Conservation (phyloP, 2,113 vertebrate species). For the Paracanthobrama guichenoti region DNA sequence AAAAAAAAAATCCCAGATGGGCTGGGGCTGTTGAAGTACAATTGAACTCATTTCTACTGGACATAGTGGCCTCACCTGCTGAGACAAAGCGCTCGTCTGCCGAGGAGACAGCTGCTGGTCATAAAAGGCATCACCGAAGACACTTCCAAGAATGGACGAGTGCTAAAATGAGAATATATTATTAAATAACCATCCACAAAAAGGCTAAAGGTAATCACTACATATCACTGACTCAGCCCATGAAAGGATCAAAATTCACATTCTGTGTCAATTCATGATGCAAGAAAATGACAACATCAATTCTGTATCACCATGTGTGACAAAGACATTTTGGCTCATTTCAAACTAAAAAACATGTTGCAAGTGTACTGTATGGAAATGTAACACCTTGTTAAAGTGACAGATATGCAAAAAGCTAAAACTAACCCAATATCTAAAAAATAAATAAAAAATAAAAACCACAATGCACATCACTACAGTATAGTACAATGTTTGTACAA, state of each 20-base stretch:
- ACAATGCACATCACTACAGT: neutral
- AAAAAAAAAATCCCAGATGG: neutral
- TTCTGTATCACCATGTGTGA: neutral
- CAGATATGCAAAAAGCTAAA: constrained; percentile 9
- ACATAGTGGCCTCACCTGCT: constrained; percentile 80
- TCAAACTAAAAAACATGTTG: neutral
- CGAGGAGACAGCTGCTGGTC: constrained; percentile 96
- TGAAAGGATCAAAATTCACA: neutral
- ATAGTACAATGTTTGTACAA: neutral
- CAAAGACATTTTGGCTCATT: neutral
- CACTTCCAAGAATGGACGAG: constrained; percentile 89
- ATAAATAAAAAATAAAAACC: neutral
- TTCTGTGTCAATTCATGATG: neutral
- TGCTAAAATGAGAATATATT: constrained; percentile 73
- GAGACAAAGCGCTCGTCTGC: constrained; percentile 96
- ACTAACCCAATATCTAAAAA: neutral
- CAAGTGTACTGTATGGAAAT: neutral
- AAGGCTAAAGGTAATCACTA: neutral
- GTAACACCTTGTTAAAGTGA: constrained; percentile 1
- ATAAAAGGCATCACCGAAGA: constrained; percentile 96
- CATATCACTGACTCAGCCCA: neutral
- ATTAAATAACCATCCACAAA: constrained; percentile 14
- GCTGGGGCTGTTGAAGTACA: neutral
- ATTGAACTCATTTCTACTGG: neutral
- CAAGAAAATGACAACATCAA: neutral